These are phyloP conservation scores for Hippocampus kuda DNA, from an alignment of 2,797 vertebrate genomes.

Conservation along the genomic window DNA sequence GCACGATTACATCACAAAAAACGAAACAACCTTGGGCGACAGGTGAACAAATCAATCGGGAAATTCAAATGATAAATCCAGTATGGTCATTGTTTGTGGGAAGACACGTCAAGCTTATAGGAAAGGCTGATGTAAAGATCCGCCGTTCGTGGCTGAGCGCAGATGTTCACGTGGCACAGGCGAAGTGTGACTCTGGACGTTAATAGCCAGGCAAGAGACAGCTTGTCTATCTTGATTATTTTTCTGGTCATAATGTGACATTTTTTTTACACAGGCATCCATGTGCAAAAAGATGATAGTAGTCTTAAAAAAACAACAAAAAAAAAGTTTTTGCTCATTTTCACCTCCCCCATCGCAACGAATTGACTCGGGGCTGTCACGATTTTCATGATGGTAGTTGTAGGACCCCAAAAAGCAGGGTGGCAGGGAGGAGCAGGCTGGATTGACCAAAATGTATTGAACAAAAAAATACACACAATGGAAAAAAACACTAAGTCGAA, in stretches of 20 bases:
- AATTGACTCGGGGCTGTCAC: not conserved
- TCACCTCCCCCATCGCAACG: not conserved
- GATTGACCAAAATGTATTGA: too few relatives aligned
- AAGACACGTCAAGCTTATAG: not conserved
- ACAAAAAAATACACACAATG: too few relatives aligned
- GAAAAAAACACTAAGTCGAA: too few relatives aligned
- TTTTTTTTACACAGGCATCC: too few relatives aligned
- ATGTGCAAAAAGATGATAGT: not conserved
- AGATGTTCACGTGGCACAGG: not conserved
- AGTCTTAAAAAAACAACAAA: not conserved
- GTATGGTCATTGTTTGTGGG: not conserved
- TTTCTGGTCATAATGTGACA: not conserved
- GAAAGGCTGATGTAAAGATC: not conserved
- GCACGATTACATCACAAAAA: not conserved
- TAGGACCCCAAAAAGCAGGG: too few relatives aligned
- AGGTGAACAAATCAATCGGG: not conserved
- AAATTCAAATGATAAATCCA: too few relatives aligned
- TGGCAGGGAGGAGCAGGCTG: too few relatives aligned
- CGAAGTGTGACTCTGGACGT: not conserved
- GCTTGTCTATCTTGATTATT: not conserved
- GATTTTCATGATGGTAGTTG: too few relatives aligned
- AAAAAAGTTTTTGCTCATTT: not conserved
- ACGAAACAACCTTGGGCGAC: not conserved
- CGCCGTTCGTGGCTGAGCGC: not conserved
- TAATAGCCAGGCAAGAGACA: not conserved